Evolutionary conservation across 2,888 invertebrate genomes (phyloP).

Genomic region (Erebia aethiops): DNA sequence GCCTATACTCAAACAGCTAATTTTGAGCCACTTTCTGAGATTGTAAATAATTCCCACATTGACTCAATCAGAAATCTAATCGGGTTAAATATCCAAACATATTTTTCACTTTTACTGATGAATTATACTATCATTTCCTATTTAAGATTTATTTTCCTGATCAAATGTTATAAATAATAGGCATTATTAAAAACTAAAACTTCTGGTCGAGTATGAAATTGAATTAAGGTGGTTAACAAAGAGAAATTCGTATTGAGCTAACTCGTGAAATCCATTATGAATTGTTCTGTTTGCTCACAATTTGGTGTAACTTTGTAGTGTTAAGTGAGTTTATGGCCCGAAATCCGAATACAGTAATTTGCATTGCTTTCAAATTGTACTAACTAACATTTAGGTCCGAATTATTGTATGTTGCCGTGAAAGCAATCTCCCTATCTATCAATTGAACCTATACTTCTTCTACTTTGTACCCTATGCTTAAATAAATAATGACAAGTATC

Average conservation of each 20-base stretch:
- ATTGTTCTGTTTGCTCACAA: slow-evolving; percentile 36
- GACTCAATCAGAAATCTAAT: no score
- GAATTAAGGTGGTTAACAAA: slow-evolving; percentile 34
- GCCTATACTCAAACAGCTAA: no score
- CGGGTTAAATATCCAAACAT: no score
- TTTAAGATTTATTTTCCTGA: no score
- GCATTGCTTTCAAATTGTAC: slow-evolving; percentile 27
- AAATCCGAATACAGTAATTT: slow-evolving; percentile 32
- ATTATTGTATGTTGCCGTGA: background rate
- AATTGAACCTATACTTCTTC: background rate
- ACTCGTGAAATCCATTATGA: slow-evolving; percentile 34
- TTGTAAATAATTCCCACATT: no score
- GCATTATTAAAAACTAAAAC: slow-evolving; percentile 17
- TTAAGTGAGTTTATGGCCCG: slow-evolving; percentile 35
- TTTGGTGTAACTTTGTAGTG: slow-evolving; percentile 35
- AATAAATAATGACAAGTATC: background rate
- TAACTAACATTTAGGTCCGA: slow-evolving; percentile 9
- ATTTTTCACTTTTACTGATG: no score
- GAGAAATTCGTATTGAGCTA: slow-evolving; percentile 32
- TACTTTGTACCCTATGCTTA: background rate
- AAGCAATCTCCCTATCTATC: background rate
- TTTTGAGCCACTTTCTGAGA: no score
- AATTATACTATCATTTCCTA: no score
- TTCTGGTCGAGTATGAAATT: slow-evolving; percentile 23
- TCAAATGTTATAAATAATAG: no score